phyloP scores from a whole-genome alignment of 2,888 invertebrate species.

The Chrysolina oricalcia region DNA sequence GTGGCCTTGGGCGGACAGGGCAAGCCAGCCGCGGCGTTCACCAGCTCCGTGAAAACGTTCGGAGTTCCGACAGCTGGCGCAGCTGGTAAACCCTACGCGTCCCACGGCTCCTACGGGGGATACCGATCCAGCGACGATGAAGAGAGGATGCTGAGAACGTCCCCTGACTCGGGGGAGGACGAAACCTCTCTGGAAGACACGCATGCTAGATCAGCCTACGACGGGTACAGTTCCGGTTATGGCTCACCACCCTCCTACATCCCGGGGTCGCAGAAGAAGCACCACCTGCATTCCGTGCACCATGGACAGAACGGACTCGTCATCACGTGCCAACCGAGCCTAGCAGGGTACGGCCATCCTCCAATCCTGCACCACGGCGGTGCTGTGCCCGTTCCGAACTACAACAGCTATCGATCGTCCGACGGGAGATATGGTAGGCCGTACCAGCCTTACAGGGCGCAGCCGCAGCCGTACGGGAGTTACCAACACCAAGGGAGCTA shows the following conservation, averaged over 20 bases:
- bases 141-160: conserved; percentile 13
- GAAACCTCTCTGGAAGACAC: background rate
- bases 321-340: conserved; percentile 70
- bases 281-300: conserved; percentile 36
- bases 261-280: conserved; percentile 47
- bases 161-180: background rate
- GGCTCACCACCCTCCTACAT: conserved; percentile 30
- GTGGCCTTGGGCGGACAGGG: conserved; percentile 38
- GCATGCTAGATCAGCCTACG: conserved; percentile 38
- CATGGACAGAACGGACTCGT: conserved; percentile 66
- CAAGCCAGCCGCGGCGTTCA: conserved; percentile 42
- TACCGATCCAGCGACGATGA: conserved; percentile 45
- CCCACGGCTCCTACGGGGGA: conserved; percentile 24
- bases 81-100: conserved; percentile 18
- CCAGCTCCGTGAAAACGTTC: conserved; percentile 51
- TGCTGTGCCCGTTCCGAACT: conserved; percentile 10
- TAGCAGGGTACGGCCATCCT: conserved; percentile 67
- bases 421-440: conserved; percentile 46
- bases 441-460: conserved; percentile 41
- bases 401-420: conserved; percentile 52
- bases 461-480: conserved; percentile 42
- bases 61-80: background rate
- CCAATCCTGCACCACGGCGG: conserved; percentile 27
- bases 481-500: conserved; percentile 37
- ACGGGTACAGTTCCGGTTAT: conserved; percentile 34